Evolutionary conservation across 2,888 invertebrate species (phyloP).

Genomic region (Drosophila lutescens): DNA sequence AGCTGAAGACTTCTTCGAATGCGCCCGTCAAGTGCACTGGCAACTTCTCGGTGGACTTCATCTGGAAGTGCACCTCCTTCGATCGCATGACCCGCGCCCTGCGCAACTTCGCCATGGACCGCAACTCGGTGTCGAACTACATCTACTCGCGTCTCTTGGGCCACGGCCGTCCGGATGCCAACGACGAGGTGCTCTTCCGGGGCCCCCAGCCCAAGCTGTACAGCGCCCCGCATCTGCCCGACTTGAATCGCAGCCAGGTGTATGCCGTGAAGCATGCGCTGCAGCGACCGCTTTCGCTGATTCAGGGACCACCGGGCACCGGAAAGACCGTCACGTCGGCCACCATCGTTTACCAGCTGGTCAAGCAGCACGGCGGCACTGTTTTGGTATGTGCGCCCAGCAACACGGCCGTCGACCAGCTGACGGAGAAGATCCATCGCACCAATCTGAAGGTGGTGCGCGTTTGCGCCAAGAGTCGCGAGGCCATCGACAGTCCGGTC

Average conservation of each 20-base stretch:
- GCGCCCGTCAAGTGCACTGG: constrained; percentile 97
- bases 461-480: constrained; percentile 98
- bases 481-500: constrained; percentile 98
- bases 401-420: constrained; percentile 99
- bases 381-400: constrained; percentile 99
- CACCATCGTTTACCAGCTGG: constrained; percentile 98
- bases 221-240: constrained; percentile 98
- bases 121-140: constrained; percentile 97
- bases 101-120: constrained; percentile 97
- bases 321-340: constrained; percentile 99
- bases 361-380: constrained; percentile 96
- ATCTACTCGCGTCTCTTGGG: constrained; percentile 98
- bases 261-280: constrained; percentile 99
- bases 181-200: constrained; percentile 96
- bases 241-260: constrained; percentile 98
- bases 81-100: constrained; percentile 98
- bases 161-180: constrained; percentile 97
- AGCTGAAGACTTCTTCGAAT: constrained; percentile 95
- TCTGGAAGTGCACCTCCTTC: constrained; percentile 99
- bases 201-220: constrained; percentile 96
- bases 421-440: constrained; percentile 99
- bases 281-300: constrained; percentile 96
- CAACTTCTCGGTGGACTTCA: constrained; percentile 99
- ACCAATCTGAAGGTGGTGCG: constrained; percentile 97
- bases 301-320: constrained; percentile 95